phyloP scores from a whole-genome alignment of 2,888 invertebrate genomes.

The Cordilura impudica region DNA sequence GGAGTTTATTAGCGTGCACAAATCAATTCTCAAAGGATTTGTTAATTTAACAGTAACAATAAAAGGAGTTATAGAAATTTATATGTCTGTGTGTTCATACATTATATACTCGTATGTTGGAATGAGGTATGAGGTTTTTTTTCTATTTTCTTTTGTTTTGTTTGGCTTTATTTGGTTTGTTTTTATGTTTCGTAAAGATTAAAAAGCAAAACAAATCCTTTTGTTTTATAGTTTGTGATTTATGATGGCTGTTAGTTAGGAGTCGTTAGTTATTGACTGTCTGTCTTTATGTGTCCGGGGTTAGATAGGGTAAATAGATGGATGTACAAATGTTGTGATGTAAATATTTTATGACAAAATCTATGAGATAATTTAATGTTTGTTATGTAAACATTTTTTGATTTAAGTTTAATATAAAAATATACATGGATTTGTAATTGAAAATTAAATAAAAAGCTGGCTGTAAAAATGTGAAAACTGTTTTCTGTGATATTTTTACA shows the following conservation, averaged over 20 bases:
- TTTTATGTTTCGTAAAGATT: not conserved
- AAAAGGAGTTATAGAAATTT: conserved; percentile 28
- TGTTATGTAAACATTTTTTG: no score
- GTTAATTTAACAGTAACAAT: conserved; percentile 57
- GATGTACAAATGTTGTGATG: no score
- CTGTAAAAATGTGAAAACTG: no score
- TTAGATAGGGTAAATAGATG: not conserved
- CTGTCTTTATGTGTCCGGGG: not conserved
- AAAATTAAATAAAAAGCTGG: no score
- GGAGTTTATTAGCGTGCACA: conserved; percentile 73
- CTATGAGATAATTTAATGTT: no score
- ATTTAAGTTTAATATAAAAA: no score
- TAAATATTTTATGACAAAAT: no score
- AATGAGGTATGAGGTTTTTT: not conserved
- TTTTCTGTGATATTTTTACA: no score
- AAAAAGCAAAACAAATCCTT: not conserved
- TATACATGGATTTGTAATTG: no score
- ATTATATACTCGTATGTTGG: no score
- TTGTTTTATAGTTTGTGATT: conserved; percentile 32
- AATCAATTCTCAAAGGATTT: conserved; percentile 77
- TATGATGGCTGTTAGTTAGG: conserved; percentile 64
- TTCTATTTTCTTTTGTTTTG: not conserved
- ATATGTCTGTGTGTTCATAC: no score
- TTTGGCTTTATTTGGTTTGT: not conserved
- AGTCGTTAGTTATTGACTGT: no score